Conservation (phyloP, 1,140 invertebrate genomes). For the Caenorhabditis elegans region DNA sequence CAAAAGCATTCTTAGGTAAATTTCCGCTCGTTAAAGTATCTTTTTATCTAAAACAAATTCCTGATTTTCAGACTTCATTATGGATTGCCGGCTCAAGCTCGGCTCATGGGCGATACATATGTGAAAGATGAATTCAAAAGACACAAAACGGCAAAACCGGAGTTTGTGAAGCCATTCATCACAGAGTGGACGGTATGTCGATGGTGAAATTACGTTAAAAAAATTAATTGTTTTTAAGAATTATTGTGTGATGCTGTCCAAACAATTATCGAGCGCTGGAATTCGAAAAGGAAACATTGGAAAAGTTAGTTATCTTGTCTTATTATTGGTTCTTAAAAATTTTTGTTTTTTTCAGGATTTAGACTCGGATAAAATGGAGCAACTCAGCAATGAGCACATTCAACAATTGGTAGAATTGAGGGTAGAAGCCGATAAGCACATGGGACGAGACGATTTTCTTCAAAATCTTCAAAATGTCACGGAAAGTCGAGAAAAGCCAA, state of each 20-base stretch:
- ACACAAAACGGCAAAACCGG: conserved; percentile 64
- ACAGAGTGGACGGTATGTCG: conserved; percentile 68
- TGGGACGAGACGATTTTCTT: conserved; percentile 18
- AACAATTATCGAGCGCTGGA: conserved; percentile 53
- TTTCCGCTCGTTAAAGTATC: neutral
- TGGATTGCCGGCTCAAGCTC: conserved; percentile 66
- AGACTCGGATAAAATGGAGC: conserved; percentile 41
- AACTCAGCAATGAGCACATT: conserved; percentile 57
- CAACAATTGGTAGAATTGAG: conserved; percentile 57
- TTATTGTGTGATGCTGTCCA: conserved; percentile 58
- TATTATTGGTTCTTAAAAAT: too few species aligned
- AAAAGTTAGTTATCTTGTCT: neutral
- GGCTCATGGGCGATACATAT: conserved; percentile 68
- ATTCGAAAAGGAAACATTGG: conserved; percentile 52
- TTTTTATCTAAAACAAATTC: neutral
- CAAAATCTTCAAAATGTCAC: neutral
- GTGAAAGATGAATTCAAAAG: conserved; percentile 68
- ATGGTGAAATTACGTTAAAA: neutral
- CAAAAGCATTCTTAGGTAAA: conserved; percentile 24
- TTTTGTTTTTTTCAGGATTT: neutral
- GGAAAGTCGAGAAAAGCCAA: neutral
- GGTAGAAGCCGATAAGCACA: conserved; percentile 51
- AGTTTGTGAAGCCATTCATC: conserved; percentile 67
- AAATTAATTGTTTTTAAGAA: conserved; percentile 49
- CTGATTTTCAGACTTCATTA: conserved; percentile 53